Base-by-base conservation (phyloP, 1,140 invertebrate species). In the Heliothis subflexa region DNA sequence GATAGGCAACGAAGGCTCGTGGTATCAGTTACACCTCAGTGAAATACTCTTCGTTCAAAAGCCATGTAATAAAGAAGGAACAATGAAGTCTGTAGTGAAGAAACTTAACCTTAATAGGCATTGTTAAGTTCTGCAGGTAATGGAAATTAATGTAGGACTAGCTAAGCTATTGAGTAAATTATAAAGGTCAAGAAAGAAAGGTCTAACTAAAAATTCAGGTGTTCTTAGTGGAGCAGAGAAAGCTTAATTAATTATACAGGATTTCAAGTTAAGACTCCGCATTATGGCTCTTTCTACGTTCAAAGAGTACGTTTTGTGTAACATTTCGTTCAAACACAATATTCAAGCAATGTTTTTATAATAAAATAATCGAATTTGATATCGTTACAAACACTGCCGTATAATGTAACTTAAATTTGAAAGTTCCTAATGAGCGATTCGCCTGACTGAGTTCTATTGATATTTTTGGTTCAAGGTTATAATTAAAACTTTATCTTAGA, bases 401-500 rank as follows among this genome's bases (percentile, higher is more conserved):
- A 16, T n/a, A 33, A 62, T 14, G 16, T 47, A 33, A 1, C 16
- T 40, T 57, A 18, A 33, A 52, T 52, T 71, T 45, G 16, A 72
- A 45, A 72, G 52, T 57, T 21, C 61, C 33, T 64, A 64, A 64
- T 47, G 61, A 64, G 40, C 61, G n/a, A 64, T 72, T 72, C 57
- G 52, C 25, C 52, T 72, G 50, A 55, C 52, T 18, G n/a, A 72
- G 45, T 45, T 72, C 10, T 57, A 72, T 55, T 55, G 52, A 55
- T 45, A 54, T 40, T 55, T 72, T 72, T 72, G n/a, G 54, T 45
- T 72, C 70, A 72, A 55, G 70, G 70, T 40, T 33, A 45, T 55
- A 72, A 72, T 57, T 72, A 55, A 72, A 72, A 57, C 14, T 72
- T 57, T 55, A 55, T 72, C 70, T 72, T 72, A 45, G 33, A 57